Evolutionary conservation across 1,140 invertebrate genomes (phyloP), one percentile per base, ranked within the genome.

Genomic region (Leptinotarsa undecemlineata): DNA sequence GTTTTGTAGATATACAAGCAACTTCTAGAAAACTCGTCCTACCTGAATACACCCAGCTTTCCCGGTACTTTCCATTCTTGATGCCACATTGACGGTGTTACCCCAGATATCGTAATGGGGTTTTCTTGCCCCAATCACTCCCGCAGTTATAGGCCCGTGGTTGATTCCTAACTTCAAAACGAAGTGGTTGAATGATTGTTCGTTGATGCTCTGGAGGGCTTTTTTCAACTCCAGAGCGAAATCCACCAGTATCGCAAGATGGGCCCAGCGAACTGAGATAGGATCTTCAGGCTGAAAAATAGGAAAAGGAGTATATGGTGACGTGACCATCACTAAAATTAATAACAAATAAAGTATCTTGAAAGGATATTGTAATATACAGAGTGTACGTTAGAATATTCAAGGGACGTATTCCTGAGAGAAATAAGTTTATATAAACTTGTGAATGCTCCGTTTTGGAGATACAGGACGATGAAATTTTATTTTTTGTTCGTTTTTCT

Each of bases 21-120:
- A 62, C 11, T 62, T 62, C 21, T n/a, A n/a, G 4, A 19, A 62
- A 62, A 62, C 3, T 75, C 8, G 11, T 42, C 75, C 82, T 86
- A 96, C 95, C 90, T 98, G 97, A 80, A 98, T 96, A 76, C 92
- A 94, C 11, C 95, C 96, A 74, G 96, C 94, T 89, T 96, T 96
- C 26, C 97, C 97, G 1, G 96, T 98, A 82, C 95, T 97, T 84
- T 98, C 97, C 96, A 99, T 98, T 71, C 96, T 88, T 1, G 95
- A 97, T 4, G 96, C 96, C 1, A 98, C 96, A 84, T 98, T 98
- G 1, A 98, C 96, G 1, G 96, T 96, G 83, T 98, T 98, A 0
- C 96, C 95, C 94, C 96, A 97, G 82, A 98, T 98, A 82, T 98
- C 96, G 84, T 98, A 98, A 84, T 98, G 96, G 3, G 96, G 96